Base-by-base conservation (phyloP, 2,888 invertebrate species). In the Erebia ligea region DNA sequence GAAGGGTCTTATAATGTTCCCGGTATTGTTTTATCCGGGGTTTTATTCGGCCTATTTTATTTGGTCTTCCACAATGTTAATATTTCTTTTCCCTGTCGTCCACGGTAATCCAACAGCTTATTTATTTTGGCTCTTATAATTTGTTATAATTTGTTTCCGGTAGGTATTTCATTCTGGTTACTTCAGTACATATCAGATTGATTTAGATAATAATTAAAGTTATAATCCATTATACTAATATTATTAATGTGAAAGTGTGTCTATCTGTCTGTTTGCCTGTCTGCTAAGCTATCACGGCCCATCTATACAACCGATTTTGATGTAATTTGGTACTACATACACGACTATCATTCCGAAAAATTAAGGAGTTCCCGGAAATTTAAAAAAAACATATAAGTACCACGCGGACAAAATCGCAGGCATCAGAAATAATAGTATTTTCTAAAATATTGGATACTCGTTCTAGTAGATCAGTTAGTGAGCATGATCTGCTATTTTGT, bases 1-100 rank as follows among this genome's bases (percentile, higher is more conserved):
- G 48, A 58, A 59, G 57, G 62, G 62, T 62, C 21, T 21, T 19
- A 62, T 62, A 48, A 61, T 61, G 61, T 62, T 61, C 45, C 62
- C 62, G 62, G 21, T 21, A 62, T 62, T 62, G 62, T 62, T 62
- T 62, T 62, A 48, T 62, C 45, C 48, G 48, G 48, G 62, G 21
- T 48, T 62, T 62, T 62, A 62, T 62, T 62, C 13, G 17, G 19
- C 21, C 42, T 62, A 25, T 62, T 62, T 62, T 62, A 48, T 48
- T 62, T 21, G 45, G 19, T 21, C 21, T 15, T 48, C 25, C 17
- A 15, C 62, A 48, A 62, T 48, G 48, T 45, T 45, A 62, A 21
- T 45, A 48, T 21, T 45, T 48, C 45, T 62, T 62, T 48, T 9
- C 42, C 19, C 45, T 25, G 62, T 62, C 62, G 25, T 48, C 21